These are phyloP conservation scores for Antedon mediterranea DNA, from an alignment of 53 echinoderm and acorn worm species.

Conservation along the genomic window DNA sequence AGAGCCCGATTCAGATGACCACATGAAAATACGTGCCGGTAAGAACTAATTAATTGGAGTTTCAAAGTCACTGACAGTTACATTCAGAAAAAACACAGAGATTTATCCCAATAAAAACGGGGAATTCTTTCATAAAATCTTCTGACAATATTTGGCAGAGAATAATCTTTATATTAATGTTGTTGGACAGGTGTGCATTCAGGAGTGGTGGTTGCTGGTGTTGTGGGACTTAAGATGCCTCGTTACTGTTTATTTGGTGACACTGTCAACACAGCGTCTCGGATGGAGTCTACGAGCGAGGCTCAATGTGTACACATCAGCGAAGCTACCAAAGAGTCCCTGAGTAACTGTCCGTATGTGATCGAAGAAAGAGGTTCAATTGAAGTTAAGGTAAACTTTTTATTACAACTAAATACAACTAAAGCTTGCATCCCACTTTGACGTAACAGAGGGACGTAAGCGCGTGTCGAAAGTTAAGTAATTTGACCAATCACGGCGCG, in stretches of 20 bases:
- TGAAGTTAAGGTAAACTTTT: constrained; percentile 54
- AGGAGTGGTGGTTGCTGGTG: constrained; percentile 77
- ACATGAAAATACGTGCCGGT: constrained; percentile 68
- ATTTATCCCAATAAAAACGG: too few species aligned
- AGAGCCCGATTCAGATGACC: constrained; percentile 53
- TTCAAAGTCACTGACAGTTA: too few species aligned
- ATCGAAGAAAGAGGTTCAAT: constrained; percentile 40
- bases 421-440: too few species aligned
- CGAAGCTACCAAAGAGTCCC: constrained; percentile 41
- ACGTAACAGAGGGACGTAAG: too few species aligned
- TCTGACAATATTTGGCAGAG: too few species aligned
- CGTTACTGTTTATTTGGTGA: constrained; percentile 84
- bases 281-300: constrained; percentile 71
- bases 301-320: constrained; percentile 70
- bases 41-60: background rate
- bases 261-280: constrained; percentile 84
- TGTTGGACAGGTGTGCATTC: constrained; percentile 79
- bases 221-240: constrained; percentile 85
- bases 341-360: constrained; percentile 41
- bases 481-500: too few species aligned
- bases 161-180: too few species aligned
- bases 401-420: too few species aligned
- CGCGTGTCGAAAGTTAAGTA: too few species aligned
- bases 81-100: too few species aligned
- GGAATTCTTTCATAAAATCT: too few species aligned